Conservation (phyloP, 2,113 vertebrate genomes). For the Melanerpes aurifrons region DNA sequence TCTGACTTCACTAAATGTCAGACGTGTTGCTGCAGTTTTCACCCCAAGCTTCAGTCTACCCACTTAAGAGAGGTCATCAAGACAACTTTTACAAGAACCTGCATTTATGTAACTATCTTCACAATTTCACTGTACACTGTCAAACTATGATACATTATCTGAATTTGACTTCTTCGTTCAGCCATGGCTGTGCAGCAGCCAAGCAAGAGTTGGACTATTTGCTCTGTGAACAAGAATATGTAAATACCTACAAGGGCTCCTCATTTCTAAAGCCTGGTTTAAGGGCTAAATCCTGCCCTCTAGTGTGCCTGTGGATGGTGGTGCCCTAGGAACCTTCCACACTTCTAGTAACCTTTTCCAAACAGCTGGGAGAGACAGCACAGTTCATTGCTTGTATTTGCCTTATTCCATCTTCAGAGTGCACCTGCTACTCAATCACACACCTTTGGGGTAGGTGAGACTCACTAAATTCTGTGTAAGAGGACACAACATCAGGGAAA, state of each 20-base stretch:
- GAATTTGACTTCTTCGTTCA: not conserved
- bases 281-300: conserved; percentile 57
- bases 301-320: not conserved
- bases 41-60: not conserved
- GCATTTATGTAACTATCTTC: not conserved
- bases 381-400: not conserved
- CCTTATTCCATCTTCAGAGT: not conserved
- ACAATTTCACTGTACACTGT: not conserved
- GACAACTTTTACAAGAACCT: not conserved
- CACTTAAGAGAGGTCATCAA: not conserved
- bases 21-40: not conserved
- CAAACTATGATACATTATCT: not conserved
- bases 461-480: not conserved
- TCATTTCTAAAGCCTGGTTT: not conserved
- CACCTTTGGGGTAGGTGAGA: not conserved
- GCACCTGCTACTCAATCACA: not conserved
- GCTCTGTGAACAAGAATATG: not conserved
- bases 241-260: not conserved
- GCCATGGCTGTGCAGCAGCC: not conserved
- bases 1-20: not conserved
- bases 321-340: not conserved
- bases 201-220: not conserved
- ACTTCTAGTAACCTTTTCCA: not conserved
- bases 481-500: rapidly evolving
- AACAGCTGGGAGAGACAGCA: not conserved